These are phyloP conservation scores for Euzetes globulus DNA, from an alignment of 2,888 invertebrate species.

Conservation along the genomic window DNA sequence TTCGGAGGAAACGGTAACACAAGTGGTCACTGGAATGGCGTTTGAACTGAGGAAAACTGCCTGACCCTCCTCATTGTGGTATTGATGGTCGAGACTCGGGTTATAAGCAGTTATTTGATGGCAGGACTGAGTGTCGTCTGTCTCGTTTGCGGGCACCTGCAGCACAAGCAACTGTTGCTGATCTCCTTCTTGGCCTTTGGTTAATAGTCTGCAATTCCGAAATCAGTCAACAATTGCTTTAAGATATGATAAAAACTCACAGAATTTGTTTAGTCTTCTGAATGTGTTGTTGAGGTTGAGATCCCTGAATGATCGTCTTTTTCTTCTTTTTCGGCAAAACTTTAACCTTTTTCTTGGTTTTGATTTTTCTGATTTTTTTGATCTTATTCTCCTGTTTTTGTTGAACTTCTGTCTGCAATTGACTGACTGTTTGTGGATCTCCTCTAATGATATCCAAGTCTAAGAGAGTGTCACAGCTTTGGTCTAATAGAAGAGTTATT, in stretches of 20 bases:
- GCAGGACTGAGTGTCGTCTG: background rate
- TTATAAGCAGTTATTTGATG: background rate
- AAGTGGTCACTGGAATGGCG: slow-evolving; percentile 25
- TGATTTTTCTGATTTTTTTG: background rate
- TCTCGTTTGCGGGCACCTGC: slow-evolving; percentile 9
- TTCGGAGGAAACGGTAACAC: slow-evolving; percentile 15
- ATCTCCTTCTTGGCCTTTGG: slow-evolving; percentile 5
- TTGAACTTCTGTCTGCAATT: slow-evolving; percentile 7
- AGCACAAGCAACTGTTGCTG: background rate
- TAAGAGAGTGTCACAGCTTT: slow-evolving; percentile 10
- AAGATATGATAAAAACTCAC: background rate
- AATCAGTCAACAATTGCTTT: background rate
- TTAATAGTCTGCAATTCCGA: background rate
- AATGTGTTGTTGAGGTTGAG: slow-evolving; percentile 11
- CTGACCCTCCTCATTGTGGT: slow-evolving; percentile 9
- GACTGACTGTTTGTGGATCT: background rate
- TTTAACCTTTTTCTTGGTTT: slow-evolving; percentile 8
- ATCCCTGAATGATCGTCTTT: background rate
- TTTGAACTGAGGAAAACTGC: slow-evolving; percentile 15
- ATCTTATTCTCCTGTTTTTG: no score
- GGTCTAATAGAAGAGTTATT: background rate
- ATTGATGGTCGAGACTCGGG: slow-evolving; percentile 14
- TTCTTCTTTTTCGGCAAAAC: slow-evolving; percentile 20
- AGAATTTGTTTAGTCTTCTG: slow-evolving; percentile 25
- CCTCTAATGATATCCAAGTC: slow-evolving; percentile 9